Evolutionary conservation across 2,797 vertebrate genomes (phyloP).

Genomic region (Thaleichthys pacificus): DNA sequence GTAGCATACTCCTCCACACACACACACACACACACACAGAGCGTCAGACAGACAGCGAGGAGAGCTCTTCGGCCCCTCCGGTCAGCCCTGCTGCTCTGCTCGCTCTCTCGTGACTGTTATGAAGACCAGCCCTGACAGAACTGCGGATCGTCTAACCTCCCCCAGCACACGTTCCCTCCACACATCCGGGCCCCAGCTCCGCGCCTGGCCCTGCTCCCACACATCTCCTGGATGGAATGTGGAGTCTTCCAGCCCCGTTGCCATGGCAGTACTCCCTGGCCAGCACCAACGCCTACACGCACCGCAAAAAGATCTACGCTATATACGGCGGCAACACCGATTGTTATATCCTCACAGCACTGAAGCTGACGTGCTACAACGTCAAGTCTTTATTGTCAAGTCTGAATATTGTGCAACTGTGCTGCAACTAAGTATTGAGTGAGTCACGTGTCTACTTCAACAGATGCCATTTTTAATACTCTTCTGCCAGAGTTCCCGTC

Average conservation of each 20-base stretch:
- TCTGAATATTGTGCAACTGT: too few species aligned
- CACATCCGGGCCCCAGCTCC: neutral
- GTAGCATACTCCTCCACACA: neutral
- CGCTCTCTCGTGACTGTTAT: constrained; percentile 11
- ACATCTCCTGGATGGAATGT: neutral
- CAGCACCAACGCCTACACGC: constrained; percentile 24
- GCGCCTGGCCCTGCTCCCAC: neutral
- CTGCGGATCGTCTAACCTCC: constrained; percentile 5
- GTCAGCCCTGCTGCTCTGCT: neutral
- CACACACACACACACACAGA: neutral
- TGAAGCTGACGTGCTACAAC: neutral
- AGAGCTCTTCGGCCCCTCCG: neutral
- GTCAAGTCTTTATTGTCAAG: too few species aligned
- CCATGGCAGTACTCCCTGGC: neutral
- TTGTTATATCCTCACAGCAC: neutral
- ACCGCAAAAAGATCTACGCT: neutral
- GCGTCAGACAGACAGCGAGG: neutral
- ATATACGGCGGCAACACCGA: too few species aligned
- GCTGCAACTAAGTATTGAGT: too few species aligned
- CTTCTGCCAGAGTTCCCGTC: neutral
- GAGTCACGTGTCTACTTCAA: too few species aligned
- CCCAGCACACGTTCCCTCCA: constrained; percentile 2
- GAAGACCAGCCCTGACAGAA: neutral
- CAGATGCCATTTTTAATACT: neutral
- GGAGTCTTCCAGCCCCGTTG: neutral